Conservation (phyloP, 2,113 vertebrate genomes). For the Serilophus lunatus region DNA sequence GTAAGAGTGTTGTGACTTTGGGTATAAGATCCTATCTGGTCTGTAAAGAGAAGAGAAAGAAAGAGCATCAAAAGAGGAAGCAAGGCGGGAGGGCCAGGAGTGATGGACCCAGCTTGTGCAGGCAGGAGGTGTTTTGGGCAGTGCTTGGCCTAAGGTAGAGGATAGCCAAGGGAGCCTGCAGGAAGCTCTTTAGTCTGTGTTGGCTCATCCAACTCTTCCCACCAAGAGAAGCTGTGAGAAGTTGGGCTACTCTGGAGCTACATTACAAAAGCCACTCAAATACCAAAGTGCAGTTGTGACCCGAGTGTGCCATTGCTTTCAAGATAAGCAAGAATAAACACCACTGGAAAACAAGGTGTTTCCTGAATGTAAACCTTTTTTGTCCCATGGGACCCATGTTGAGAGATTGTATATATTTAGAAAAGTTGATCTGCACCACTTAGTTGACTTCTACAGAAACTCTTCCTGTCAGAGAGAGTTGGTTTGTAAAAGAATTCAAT, state of each 20-base stretch:
- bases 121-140: neutral
- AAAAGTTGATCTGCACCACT: neutral
- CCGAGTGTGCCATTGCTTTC: neutral
- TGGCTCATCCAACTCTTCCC: neutral
- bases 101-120: neutral
- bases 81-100: neutral
- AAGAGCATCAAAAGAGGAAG: neutral
- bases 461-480: neutral
- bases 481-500: neutral
- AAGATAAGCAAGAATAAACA: neutral
- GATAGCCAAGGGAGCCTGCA: neutral
- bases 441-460: neutral
- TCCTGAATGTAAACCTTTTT: neutral
- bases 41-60: neutral
- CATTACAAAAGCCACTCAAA: neutral
- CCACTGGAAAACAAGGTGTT: neutral
- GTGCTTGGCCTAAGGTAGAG: neutral
- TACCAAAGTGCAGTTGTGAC: neutral
- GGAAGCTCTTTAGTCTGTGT: neutral
- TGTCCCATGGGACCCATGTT: neutral
- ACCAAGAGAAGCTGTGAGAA: neutral
- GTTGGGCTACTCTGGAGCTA: neutral
- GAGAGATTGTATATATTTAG: neutral
- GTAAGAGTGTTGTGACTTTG: neutral
- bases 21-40: neutral